Base-by-base conservation (phyloP, 2,888 invertebrate species). In the Eristalis intricaria region DNA sequence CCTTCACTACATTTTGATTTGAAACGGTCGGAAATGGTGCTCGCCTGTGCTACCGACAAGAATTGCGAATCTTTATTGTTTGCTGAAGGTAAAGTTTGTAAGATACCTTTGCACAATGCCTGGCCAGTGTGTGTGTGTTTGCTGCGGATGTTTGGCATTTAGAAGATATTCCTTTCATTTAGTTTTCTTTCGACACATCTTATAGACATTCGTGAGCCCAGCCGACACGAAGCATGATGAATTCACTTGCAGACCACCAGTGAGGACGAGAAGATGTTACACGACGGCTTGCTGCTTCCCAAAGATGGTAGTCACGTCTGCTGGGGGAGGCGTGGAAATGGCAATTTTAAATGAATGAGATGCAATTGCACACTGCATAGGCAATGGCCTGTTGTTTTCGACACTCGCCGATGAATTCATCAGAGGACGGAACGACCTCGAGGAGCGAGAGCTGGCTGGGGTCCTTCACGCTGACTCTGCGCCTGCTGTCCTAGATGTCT, bases 1-100 rank as follows among this genome's bases (percentile, higher is more conserved):
- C 85, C 76, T 82, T 85, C 85, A 82, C 85, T 69, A 76, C 68
- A 64, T 82, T 32, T 32, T 50, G 50, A 64, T 70, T 84, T 80
- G 29, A 26, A 74, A 60, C 26, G 68, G 58, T 69, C 50, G 50
- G 50, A 50, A 50, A 50, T 50, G 50, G 43, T 15, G n/a, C n/a
- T 19, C 19, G 8, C 8, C 8, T 38, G 38, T 38, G 19, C 50
- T 50, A 50, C 50, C 50, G 19, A 50, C 19, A 5, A 50, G n/a
- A 50, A 50, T 50, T 50, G 50, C 50, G 32, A 50, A 50, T 50
- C 19, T 50, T n/a, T 50, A 50, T 50, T 50, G 50, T 50, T 50
- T 50, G 8, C n/a, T 19, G 32, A 7, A 1, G 2, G 50, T n/a
- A 15, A 4, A n/a, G 50, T 19, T 50, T 50, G 50, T 50, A 19